Base-by-base conservation (phyloP, 1,140 invertebrate species). In the Zaprionus vittiger region DNA sequence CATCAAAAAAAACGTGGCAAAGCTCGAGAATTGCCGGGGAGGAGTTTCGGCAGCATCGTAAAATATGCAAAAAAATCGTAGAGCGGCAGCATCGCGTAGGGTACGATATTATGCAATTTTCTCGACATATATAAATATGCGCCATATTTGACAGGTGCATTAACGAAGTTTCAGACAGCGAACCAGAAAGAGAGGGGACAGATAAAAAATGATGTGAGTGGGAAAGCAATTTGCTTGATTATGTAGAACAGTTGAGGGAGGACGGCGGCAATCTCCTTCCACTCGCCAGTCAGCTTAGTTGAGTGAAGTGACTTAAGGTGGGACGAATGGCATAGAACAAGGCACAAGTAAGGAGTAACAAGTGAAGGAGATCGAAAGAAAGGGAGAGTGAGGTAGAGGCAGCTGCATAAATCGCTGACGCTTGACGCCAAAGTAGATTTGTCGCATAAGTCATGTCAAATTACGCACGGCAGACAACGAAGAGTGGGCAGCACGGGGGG, bases 161-260 rank as follows among this genome's bases (percentile, higher is more conserved):
- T 89, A 89, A 89, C 84, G 84, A 89, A 89, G 84, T 89, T 89
- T 79, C 68, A 69, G 73, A 79, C 77, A 68, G 22, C 15, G 41
- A 5, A 15, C 60, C 37, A 63, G 54, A 63, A 22, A 20, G 41
- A 9, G 41, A 49, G 60, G 62, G 69, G 34, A 47, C 47, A 68
- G 83, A 81, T 89, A 90, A 89, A 89, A 89, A 89, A 90, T 89
- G 85, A 89, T 89, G 84, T 90, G 84, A 89, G 84, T 84, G 57
- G 85, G 57, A 89, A 90, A 89, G 84, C 84, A 89, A 89, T 89
- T 89, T 89, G 84, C 85, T 90, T 89, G 85, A 89, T 89, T 89
- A 89, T 90, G 84, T 89, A 79, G 81, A 89, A 79, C 81, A 89
- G 76, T 79, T 61, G 56, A 60, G 28, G 63, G 37, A 17, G 34